Base-by-base conservation (phyloP, 2,888 invertebrate species). In the Rutpela maculata region DNA sequence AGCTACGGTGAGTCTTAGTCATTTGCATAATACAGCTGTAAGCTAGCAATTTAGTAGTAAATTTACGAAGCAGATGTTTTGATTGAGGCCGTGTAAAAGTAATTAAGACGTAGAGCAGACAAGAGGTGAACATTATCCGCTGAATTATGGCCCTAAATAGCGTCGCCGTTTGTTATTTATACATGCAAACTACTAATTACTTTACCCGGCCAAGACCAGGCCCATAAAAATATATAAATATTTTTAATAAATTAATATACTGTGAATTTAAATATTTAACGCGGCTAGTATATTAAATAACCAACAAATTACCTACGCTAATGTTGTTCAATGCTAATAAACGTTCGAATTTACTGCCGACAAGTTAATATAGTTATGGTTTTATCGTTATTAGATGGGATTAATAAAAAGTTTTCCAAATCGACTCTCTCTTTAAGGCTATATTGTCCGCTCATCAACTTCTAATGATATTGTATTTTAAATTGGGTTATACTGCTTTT, bases 1-100 rank as follows among this genome's bases (percentile, higher is more conserved):
- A 60, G 26, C 57, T 31, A 26, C 65, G 56, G 56, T 12, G 56
- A 59, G 26, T 31, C 50, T 38, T 71, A 19, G 22, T 68, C 62
- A 79, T 80, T 82, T 77, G 82, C 82, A 82, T 82, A 80, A 80
- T 82, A 75, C 81, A 82, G 81, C 80, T 81, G 82, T 81, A 80
- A 79, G 77, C 79, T 77, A 79, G 83, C 83, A 84, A 83, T 84
- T 85, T 84, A 80, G 77, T 82, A 81, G 78, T 78, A 80, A 84
- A 83, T 85, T 85, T 85, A 85, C 83, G 84, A 78, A 84, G 85
- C 87, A 86, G 87, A 85, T 87, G 87, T 86, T 87, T 86, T 87
- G 86, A 87, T 87, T 86, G 84, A 84, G 85, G 81, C 85, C 82
- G 85, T 84, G 83, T 84, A 85, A 84, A 86, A 85, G 85, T 85